Conservation (phyloP, 2,113 vertebrate species). For the Stigmatopora nigra region DNA sequence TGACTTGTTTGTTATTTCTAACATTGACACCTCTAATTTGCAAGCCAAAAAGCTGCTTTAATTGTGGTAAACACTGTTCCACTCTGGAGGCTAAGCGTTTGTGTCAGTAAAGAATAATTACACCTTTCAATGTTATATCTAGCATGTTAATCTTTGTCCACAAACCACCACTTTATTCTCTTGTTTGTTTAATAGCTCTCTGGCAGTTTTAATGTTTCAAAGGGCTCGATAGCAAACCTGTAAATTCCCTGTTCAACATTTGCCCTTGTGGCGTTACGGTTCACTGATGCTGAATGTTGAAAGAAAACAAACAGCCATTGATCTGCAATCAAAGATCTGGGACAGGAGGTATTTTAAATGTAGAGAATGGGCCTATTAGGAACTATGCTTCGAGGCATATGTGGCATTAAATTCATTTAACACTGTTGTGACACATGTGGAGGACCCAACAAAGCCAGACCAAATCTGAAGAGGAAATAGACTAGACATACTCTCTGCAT, state of each 20-base stretch:
- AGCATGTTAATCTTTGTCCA: conserved; percentile 70
- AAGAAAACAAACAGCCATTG: conserved; percentile 68
- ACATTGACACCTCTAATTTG: not conserved
- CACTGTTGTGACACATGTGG: conserved; percentile 44
- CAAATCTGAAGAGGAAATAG: conserved; percentile 28
- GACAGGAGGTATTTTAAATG: conserved; percentile 84
- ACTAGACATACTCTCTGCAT: conserved; percentile 23
- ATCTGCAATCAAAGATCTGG: conserved; percentile 75
- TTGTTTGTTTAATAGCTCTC: conserved; percentile 82
- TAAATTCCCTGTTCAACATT: conserved; percentile 83
- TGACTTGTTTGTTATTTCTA: not conserved
- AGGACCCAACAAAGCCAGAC: conserved; percentile 37
- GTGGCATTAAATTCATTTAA: conserved; percentile 73
- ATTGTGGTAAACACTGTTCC: conserved; percentile 67
- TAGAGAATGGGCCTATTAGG: conserved; percentile 72
- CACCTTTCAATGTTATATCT: conserved; percentile 60
- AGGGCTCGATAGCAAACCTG: conserved; percentile 79
- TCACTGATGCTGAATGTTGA: conserved; percentile 90
- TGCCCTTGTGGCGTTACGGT: conserved; percentile 78
- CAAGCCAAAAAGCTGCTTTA: conserved; percentile 37
- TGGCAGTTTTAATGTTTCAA: conserved; percentile 85
- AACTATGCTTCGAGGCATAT: conserved; percentile 73
- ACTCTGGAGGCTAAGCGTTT: conserved; percentile 58
- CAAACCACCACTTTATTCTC: conserved; percentile 78
- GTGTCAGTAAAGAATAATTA: conserved; percentile 78